These are phyloP conservation scores for Pantelozetes paolii DNA, from an alignment of 2,888 invertebrate species.

Conservation along the genomic window DNA sequence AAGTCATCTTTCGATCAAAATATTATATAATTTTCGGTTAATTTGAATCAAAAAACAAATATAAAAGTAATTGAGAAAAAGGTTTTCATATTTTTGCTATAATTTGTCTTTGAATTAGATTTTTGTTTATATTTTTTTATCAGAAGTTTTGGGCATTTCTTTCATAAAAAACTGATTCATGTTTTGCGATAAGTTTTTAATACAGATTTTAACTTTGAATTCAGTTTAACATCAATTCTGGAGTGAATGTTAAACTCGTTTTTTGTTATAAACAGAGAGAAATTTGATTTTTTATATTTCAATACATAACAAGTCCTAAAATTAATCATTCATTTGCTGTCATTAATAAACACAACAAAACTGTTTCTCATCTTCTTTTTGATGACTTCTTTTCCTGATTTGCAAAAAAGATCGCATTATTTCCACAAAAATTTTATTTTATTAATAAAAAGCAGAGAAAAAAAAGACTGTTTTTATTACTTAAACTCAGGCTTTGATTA, in stretches of 20 bases:
- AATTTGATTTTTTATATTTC: not conserved
- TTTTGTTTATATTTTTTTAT: not conserved
- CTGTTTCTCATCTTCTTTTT: too few relatives aligned
- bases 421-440: too few relatives aligned
- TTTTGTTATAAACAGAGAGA: not conserved
- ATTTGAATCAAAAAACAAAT: not conserved
- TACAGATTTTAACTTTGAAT: not conserved
- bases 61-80: too few relatives aligned
- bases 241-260: not conserved
- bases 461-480: not conserved
- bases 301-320: not conserved
- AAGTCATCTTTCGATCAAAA: not conserved
- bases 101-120: too few relatives aligned
- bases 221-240: not conserved
- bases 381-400: not conserved
- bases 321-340: slow-evolving; percentile 1
- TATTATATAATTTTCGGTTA: not conserved
- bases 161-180: not conserved
- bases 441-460: too few relatives aligned
- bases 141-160: not conserved
- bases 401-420: not conserved
- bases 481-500: slow-evolving; percentile 8
- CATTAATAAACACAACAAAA: not conserved
- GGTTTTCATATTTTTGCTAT: too few relatives aligned
- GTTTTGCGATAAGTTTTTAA: not conserved